A percentile compares a stretch with the other conserved stretches of the same genome.
Conservation (phyloP, 23 tunicate genomes). For the Trididemnum clinides region DNA sequence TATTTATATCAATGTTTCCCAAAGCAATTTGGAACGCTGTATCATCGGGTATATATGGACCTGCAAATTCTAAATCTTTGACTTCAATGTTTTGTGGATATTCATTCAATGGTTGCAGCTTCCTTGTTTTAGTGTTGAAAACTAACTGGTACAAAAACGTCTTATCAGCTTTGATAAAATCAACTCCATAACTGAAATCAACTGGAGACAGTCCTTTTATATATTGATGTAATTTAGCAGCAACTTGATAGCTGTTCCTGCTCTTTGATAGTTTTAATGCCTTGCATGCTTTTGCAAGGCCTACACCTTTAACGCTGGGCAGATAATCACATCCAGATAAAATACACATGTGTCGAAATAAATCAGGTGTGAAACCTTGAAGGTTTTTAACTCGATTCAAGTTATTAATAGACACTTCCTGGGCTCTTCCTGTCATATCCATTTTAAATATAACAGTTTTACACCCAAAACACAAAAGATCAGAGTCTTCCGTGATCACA, state of each 20-base stretch:
- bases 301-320: constrained; percentile 87
- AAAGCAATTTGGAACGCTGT: constrained; percentile 77
- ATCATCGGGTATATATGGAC: constrained; percentile 43
- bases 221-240: constrained; percentile 69
- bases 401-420: constrained; percentile 57
- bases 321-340: constrained; percentile 94
- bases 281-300: constrained; percentile 80
- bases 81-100: constrained; percentile 58
- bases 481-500: constrained; percentile 91
- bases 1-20: constrained; percentile 83
- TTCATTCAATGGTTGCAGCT: constrained; percentile 61
- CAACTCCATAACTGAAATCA: constrained; percentile 62
- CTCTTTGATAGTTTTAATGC: constrained; percentile 79
- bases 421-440: constrained; percentile 83
- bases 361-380: constrained; percentile 73
- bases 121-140: constrained; percentile 58
- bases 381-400: constrained; percentile 63
- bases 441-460: constrained; percentile 80
- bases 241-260: constrained; percentile 73
- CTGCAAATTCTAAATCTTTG: constrained; percentile 73
- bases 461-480: constrained; percentile 90
- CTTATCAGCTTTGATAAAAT: constrained; percentile 84
- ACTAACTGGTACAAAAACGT: constrained; percentile 92
- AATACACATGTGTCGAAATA: constrained; percentile 93
- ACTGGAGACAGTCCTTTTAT: constrained; percentile 70